phyloP scores from a whole-genome alignment of 2,113 vertebrate species.

The Rutilus rutilus region DNA sequence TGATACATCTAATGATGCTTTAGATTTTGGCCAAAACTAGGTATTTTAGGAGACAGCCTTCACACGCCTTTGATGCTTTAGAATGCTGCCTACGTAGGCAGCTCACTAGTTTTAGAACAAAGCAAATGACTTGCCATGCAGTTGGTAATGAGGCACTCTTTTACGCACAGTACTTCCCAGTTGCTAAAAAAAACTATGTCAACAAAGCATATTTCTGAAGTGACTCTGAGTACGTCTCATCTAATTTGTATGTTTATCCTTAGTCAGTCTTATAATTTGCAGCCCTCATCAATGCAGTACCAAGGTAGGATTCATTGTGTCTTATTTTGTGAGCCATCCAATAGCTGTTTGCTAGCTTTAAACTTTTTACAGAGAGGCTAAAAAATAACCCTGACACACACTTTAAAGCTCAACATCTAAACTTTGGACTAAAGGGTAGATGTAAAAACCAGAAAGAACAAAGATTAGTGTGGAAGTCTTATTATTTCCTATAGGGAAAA shows the following conservation, averaged over 20 bases:
- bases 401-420: slow-evolving; percentile 21
- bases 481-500: slow-evolving; percentile 12
- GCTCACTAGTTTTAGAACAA: not conserved
- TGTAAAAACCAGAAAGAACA: not conserved
- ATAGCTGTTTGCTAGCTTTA: not conserved
- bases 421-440: not conserved
- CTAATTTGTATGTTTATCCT: slow-evolving; percentile 32
- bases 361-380: not conserved
- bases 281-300: slow-evolving; percentile 19
- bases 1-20: not conserved
- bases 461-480: not conserved
- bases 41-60: not conserved
- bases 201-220: slow-evolving; percentile 31
- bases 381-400: slow-evolving; percentile 4
- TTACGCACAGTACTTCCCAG: slow-evolving; percentile 19
- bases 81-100: not conserved
- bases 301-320: not conserved
- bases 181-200: slow-evolving; percentile 33
- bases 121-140: slow-evolving; percentile 19
- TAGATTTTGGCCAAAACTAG: not conserved
- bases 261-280: slow-evolving; percentile 13
- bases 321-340: not conserved
- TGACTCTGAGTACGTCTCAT: slow-evolving; percentile 14
- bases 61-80: not conserved
- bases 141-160: slow-evolving; percentile 23